phyloP scores from a whole-genome alignment of 1,140 invertebrate genomes.

The Lepidurus packardi region DNA sequence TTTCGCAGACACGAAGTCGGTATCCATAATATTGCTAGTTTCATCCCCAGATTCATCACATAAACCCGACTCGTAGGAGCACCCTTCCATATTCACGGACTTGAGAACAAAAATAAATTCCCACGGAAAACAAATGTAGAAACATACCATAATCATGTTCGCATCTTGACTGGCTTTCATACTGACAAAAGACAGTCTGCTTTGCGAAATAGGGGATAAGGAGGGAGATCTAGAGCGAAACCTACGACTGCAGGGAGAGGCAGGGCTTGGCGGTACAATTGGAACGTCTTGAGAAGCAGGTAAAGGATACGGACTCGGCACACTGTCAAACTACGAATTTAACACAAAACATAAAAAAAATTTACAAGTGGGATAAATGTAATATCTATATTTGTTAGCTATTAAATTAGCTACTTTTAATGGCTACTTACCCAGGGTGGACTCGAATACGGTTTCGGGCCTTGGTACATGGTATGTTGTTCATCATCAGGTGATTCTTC shows the following conservation, averaged over 20 bases:
- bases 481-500: conserved; percentile 12
- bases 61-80: background rate
- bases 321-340: background rate
- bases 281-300: background rate
- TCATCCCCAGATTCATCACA: background rate
- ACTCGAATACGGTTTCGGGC: background rate
- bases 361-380: too few species aligned
- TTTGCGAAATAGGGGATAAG: conserved; percentile 4
- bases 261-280: background rate
- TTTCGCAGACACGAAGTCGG: background rate
- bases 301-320: background rate
- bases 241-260: background rate
- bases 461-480: background rate
- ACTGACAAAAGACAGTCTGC: conserved; percentile 6
- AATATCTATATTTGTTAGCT: too few species aligned
- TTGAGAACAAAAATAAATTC: background rate
- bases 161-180: conserved; percentile 1
- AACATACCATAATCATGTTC: background rate
- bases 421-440: background rate
- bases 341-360: too few species aligned
- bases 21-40: conserved; percentile 6
- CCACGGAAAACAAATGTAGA: background rate
- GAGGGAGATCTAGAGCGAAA: conserved; percentile 13
- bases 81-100: background rate
- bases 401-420: too few species aligned